These are phyloP conservation scores for Pherbina coryleti DNA, from an alignment of 2,888 invertebrate genomes.

Conservation along the genomic window DNA sequence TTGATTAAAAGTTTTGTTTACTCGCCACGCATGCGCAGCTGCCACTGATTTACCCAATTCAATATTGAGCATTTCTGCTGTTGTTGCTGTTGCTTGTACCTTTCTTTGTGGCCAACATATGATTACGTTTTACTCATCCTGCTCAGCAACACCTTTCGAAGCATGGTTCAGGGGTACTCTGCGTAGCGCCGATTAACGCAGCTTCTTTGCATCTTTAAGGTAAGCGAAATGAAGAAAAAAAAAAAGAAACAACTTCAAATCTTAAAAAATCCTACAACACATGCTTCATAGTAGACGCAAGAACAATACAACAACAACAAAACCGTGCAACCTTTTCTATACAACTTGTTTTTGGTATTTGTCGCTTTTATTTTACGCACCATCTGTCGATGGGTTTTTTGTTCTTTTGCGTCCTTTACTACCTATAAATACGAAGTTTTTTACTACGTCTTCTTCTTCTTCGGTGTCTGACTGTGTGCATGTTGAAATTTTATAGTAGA, in stretches of 20 bases:
- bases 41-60: conserved; percentile 17
- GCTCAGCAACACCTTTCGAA: conserved; percentile 25
- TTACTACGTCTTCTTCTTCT: conserved; percentile 28
- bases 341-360: conserved; percentile 40
- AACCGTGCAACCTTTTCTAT: conserved; percentile 40
- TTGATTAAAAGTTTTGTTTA: conserved; percentile 38
- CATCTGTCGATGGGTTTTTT: conserved; percentile 47
- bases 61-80: not conserved
- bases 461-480: conserved; percentile 12
- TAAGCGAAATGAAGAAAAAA: not conserved
- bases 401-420: conserved; percentile 10
- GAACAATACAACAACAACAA: conserved; percentile 29
- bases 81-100: not conserved
- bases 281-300: conserved; percentile 14
- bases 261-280: conserved; percentile 6
- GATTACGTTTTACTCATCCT: conserved; percentile 14
- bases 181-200: conserved; percentile 1
- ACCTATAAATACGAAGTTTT: not conserved
- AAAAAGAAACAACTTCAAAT: not conserved
- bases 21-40: conserved; percentile 29
- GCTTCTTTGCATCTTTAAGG: conserved; percentile 13
- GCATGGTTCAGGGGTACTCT: not conserved
- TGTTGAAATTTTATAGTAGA: conserved; percentile 12
- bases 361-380: conserved; percentile 45
- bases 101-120: conserved; percentile 3